Conservation (phyloP, 2,797 vertebrate species). For the Poeciliopsis presidionis region DNA sequence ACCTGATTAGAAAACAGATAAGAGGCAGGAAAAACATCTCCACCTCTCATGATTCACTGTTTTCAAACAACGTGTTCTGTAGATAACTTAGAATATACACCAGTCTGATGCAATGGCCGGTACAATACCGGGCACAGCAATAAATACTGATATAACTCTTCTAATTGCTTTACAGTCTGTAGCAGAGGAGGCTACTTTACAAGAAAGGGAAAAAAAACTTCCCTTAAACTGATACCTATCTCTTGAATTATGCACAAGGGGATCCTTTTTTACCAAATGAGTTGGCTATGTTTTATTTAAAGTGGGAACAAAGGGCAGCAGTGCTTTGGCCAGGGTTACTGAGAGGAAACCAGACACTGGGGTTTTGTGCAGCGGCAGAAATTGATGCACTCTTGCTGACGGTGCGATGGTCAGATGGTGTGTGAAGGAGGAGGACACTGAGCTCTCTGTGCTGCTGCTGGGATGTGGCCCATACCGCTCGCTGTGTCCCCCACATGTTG, state of each 20-base stretch:
- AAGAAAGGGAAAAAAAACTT: constrained; percentile 1
- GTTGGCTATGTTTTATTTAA: constrained; percentile 83
- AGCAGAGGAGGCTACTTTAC: constrained; percentile 2
- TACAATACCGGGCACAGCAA: constrained; percentile 4
- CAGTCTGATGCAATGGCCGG: background rate
- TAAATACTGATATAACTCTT: constrained; percentile 37
- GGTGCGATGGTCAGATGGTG: constrained; percentile 61
- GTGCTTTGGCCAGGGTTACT: constrained; percentile 53
- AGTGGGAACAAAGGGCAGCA: constrained; percentile 71
- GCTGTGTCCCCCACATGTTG: constrained; percentile 13
- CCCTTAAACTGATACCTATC: constrained; percentile 50
- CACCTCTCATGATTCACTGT: background rate
- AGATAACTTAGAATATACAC: background rate
- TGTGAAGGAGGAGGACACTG: constrained; percentile 52
- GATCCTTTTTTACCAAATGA: constrained; percentile 69
- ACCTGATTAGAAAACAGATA: background rate
- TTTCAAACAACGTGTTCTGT: background rate
- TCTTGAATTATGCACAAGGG: constrained; percentile 75
- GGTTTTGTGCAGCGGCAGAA: constrained; percentile 71
- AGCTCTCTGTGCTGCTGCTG: constrained; percentile 35
- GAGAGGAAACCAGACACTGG: constrained; percentile 75
- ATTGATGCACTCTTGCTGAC: constrained; percentile 62
- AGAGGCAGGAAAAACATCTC: background rate
- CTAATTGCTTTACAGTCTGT: constrained; percentile 13
- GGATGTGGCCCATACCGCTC: constrained; percentile 27